phyloP scores from a whole-genome alignment of 2,113 vertebrate genomes.

The Sula dactylatra region DNA sequence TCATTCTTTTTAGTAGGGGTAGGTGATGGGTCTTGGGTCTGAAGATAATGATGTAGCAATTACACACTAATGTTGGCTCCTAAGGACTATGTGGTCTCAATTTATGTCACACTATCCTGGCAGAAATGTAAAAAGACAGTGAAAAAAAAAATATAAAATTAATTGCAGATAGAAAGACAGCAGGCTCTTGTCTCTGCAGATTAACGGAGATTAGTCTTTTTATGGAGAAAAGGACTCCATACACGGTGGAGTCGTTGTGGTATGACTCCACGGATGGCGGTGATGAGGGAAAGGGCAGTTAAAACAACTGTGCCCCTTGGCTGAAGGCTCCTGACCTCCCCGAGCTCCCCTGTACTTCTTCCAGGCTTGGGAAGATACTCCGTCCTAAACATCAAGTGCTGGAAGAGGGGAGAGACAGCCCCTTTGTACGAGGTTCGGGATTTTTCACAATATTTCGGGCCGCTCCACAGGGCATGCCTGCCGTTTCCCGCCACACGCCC shows the following conservation, averaged over 20 bases:
- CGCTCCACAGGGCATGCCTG: fast-evolving
- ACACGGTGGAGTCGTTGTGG: too few relatives aligned
- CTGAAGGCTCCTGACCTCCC: too few relatives aligned
- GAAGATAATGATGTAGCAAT: not conserved
- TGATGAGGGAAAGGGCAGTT: fast-evolving
- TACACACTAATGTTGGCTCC: not conserved
- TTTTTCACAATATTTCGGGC: fast-evolving
- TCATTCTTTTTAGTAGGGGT: not conserved
- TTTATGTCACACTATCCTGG: not conserved
- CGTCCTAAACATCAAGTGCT: not conserved
- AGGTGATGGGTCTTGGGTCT: not conserved
- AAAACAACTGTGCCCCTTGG: not conserved
- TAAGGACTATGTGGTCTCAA: not conserved
- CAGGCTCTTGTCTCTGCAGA: not conserved
- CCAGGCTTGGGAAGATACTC: not conserved
- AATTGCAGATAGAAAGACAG: not conserved
- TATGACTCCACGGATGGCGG: not conserved
- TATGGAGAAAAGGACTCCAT: too few relatives aligned
- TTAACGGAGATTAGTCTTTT: too few relatives aligned
- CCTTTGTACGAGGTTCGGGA: fast-evolving
- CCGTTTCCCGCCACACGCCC: fast-evolving
- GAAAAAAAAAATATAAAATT: not conserved
- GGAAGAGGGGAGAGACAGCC: not conserved
- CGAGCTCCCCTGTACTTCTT: not conserved
- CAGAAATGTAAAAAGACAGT: not conserved